Conservation (phyloP, 2,888 invertebrate species). For the Sepiola atlantica region DNA sequence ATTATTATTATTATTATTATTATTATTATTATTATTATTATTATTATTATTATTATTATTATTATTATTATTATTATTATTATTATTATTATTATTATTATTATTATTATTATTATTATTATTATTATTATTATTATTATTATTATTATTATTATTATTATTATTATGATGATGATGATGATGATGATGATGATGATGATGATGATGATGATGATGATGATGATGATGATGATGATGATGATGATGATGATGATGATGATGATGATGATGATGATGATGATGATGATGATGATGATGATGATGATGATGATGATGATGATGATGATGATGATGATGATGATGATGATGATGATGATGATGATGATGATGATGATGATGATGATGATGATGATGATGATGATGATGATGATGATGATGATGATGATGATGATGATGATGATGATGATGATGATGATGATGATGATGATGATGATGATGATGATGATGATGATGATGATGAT, state of each 20-base stretch:
- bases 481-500: neutral
- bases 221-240: neutral
- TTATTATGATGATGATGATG: neutral
- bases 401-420: neutral
- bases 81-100: too few species aligned
- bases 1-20: too few species aligned
- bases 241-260: neutral
- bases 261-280: neutral
- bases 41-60: too few species aligned
- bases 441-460: constrained; percentile 6
- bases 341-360: neutral
- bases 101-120: too few species aligned
- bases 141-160: neutral
- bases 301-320: constrained; percentile 19
- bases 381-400: neutral
- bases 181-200: constrained; percentile 6
- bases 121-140: neutral
- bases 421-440: constrained; percentile 19
- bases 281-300: neutral
- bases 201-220: neutral
- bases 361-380: neutral
- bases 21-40: too few species aligned
- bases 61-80: too few species aligned
- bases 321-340: constrained; percentile 6
- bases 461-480: neutral